These are phyloP conservation scores for Enteromius afrohamiltoni DNA, from an alignment of 2,797 vertebrate genomes.

Conservation along the genomic window DNA sequence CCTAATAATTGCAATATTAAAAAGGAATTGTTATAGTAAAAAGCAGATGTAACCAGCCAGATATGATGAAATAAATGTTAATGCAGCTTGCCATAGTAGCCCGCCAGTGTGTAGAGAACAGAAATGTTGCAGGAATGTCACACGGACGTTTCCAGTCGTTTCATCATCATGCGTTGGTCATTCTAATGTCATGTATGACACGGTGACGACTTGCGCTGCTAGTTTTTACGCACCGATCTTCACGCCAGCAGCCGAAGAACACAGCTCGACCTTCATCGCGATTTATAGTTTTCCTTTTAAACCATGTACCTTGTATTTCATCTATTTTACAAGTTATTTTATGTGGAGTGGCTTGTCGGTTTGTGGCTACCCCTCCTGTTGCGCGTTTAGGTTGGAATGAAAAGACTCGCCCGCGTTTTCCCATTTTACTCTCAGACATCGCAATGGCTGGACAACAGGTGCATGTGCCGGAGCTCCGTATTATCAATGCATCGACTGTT, in stretches of 20 bases:
- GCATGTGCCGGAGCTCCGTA: neutral
- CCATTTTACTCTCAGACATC: neutral
- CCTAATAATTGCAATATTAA: neutral
- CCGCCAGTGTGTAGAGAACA: neutral
- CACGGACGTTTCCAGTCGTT: conserved; percentile 44
- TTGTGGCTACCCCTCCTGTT: conserved; percentile 44
- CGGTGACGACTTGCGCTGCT: conserved; percentile 14
- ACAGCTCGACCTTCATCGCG: conserved; percentile 16
- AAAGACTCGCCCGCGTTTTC: neutral
- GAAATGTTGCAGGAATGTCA: conserved; percentile 29
- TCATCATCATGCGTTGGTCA: conserved; percentile 46
- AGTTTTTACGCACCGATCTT: conserved; percentile 14
- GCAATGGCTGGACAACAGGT: conserved; percentile 53
- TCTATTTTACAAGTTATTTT: neutral
- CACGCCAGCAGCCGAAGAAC: conserved; percentile 3
- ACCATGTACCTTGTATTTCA: neutral
- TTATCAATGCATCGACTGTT: neutral
- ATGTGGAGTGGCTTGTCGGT: neutral
- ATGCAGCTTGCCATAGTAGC: neutral
- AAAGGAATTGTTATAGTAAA: neutral
- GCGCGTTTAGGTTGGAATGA: conserved; percentile 20
- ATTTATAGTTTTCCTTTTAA: neutral
- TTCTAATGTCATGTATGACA: conserved; percentile 38
- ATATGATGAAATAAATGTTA: neutral
- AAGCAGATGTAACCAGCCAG: neutral